Evolutionary conservation across 2,113 vertebrate species (phyloP).

Genomic region (Oncorhynchus kisutch): DNA sequence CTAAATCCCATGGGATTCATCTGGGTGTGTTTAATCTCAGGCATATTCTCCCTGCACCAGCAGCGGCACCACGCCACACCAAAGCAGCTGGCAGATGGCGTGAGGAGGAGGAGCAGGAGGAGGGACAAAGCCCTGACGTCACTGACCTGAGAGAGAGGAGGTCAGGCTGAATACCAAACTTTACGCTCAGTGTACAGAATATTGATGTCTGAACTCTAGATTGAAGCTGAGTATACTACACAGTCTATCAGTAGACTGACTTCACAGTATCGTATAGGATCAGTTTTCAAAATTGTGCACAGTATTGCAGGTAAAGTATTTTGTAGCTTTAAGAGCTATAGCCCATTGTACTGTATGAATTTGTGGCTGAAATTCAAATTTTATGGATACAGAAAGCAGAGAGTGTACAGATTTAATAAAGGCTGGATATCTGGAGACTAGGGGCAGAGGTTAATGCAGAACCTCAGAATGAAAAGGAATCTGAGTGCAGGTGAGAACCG

Average conservation of each 20-base stretch:
- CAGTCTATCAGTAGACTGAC: no score
- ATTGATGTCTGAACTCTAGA: background rate
- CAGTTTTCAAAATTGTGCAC: no score
- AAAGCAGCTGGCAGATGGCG: slow-evolving; percentile 61
- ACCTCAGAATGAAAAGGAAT: background rate
- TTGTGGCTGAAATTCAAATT: no score
- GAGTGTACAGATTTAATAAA: no score
- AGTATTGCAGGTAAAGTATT: no score
- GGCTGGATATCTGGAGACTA: background rate
- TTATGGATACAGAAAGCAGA: no score
- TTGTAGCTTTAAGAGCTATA: no score
- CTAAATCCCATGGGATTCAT: slow-evolving; percentile 53
- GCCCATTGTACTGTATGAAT: no score
- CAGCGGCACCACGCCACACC: background rate
- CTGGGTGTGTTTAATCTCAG: slow-evolving; percentile 55
- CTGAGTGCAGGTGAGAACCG: background rate
- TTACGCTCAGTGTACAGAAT: background rate
- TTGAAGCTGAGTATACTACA: no score
- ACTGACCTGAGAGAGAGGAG: slow-evolving; percentile 35
- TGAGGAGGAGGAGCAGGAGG: slow-evolving; percentile 29
- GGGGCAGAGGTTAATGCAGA: background rate
- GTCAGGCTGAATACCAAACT: background rate
- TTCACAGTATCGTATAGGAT: no score
- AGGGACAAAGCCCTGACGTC: slow-evolving; percentile 31
- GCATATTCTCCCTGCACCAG: slow-evolving; percentile 19